phyloP scores from a whole-genome alignment of 2,797 vertebrate genomes.

The Macropodus opercularis region DNA sequence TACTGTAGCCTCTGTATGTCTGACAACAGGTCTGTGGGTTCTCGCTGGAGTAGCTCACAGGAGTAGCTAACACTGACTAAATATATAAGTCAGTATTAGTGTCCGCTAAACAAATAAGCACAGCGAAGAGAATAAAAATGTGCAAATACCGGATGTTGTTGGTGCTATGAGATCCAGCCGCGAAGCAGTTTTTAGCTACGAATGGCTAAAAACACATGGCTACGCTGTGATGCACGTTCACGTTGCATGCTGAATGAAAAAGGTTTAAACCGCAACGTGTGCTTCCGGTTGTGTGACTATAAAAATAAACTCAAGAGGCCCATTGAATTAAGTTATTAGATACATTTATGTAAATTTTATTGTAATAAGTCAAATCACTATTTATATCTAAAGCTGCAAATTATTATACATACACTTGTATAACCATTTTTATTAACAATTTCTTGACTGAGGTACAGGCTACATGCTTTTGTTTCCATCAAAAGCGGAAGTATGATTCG shows the following conservation, averaged over 20 bases:
- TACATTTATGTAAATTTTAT: rapidly evolving
- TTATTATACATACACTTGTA: rapidly evolving
- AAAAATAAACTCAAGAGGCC: constrained; percentile 4
- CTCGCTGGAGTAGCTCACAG: background rate
- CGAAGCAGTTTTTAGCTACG: too few species aligned
- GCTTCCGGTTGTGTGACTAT: constrained; percentile 21
- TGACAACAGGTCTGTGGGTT: too few species aligned
- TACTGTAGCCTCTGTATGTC: too few species aligned
- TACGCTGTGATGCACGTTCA: background rate
- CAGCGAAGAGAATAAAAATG: background rate
- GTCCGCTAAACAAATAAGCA: rapidly evolving
- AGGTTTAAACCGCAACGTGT: rapidly evolving
- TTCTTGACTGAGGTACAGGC: rapidly evolving
- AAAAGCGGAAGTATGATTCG: background rate
- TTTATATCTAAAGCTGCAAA: rapidly evolving
- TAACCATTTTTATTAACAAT: rapidly evolving
- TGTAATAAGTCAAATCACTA: rapidly evolving
- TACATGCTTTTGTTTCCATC: constrained; percentile 28
- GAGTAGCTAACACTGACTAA: background rate
- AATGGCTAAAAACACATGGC: constrained; percentile 47
- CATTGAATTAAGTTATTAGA: rapidly evolving
- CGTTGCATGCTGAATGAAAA: rapidly evolving
- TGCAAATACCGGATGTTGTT: constrained; percentile 46
- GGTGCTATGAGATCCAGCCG: background rate
- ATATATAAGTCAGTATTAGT: too few species aligned